A percentile compares a stretch with the other conserved stretches of the same genome.
These are phyloP conservation scores for Hirtodrosophila trivittata DNA, from an alignment of 2,888 invertebrate genomes.

Conservation along the genomic window DNA sequence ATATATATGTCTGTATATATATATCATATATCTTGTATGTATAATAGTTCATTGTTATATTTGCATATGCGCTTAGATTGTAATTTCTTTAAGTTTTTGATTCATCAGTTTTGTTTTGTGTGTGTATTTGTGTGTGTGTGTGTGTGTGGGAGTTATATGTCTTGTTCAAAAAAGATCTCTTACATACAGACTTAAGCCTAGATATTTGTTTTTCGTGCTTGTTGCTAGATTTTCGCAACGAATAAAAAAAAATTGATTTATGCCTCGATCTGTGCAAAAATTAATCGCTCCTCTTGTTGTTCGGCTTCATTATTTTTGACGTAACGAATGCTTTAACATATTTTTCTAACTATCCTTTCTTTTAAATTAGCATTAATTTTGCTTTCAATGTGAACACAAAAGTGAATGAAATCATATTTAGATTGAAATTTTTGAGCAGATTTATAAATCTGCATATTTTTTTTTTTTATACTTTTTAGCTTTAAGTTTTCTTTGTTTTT, in stretches of 20 bases:
- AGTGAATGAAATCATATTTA: too few relatives aligned
- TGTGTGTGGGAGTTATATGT: conserved; percentile 13
- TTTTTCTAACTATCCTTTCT: conserved; percentile 74
- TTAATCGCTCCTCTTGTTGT: conserved; percentile 30
- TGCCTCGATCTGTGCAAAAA: conserved; percentile 63
- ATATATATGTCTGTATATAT: conserved; percentile 29
- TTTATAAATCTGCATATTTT: conserved; percentile 44
- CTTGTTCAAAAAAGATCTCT: conserved; percentile 38
- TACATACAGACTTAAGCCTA: conserved; percentile 44
- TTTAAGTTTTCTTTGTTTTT: conserved; percentile 6
- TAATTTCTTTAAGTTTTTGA: conserved; percentile 77
- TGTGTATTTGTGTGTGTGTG: conserved; percentile 30
- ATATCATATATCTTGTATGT: conserved; percentile 55
- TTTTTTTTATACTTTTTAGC: conserved; percentile 15
- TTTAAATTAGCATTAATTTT: conserved; percentile 56
- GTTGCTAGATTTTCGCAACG: conserved; percentile 23
- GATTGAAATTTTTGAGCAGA: conserved; percentile 24
- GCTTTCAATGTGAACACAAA: conserved; percentile 72
- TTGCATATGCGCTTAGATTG: conserved; percentile 70
- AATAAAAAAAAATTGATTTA: conserved; percentile 70
- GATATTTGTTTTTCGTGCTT: conserved; percentile 25
- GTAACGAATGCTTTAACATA: conserved; percentile 74
- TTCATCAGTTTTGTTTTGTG: conserved; percentile 54
- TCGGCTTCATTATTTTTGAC: background rate
- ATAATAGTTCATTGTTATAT: conserved; percentile 78